Conservation (phyloP, 1,140 invertebrate species). For the Daktulosphaira vitifoliae region DNA sequence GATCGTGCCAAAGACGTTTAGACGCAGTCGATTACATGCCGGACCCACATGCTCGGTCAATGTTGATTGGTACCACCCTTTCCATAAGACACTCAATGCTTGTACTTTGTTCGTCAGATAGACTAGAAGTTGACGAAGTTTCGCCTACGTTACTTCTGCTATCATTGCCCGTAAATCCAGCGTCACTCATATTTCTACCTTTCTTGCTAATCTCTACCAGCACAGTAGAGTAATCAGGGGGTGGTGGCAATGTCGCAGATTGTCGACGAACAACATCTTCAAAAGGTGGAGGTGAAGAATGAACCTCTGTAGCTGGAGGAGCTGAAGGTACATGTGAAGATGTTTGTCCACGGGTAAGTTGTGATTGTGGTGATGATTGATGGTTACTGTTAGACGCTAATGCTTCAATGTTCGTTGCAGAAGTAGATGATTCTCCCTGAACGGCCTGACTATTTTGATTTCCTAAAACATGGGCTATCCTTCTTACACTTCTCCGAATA, state of each 20-base stretch:
- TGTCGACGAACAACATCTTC: constrained; percentile 8
- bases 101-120: constrained; percentile 37
- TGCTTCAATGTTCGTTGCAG: constrained; percentile 37
- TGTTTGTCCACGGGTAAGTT: constrained; percentile 43
- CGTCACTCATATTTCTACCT: constrained; percentile 35
- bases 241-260: constrained; percentile 48
- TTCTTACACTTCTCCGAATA: constrained; percentile 66
- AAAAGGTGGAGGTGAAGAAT: no score
- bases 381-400: constrained; percentile 43
- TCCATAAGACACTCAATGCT: constrained; percentile 50
- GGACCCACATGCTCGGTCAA: constrained; percentile 49
- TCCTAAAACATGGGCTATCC: constrained; percentile 48
- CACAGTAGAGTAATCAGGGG: constrained; percentile 56
- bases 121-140: constrained; percentile 45
- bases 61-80: constrained; percentile 50
- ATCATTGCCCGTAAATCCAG: background rate
- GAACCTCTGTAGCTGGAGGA: constrained; percentile 7
- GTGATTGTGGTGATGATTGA: constrained; percentile 44
- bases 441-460: constrained; percentile 41
- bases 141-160: constrained; percentile 35
- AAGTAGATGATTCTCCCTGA: constrained; percentile 44
- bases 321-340: background rate
- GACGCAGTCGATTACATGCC: no score
- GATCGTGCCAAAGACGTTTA: no score
- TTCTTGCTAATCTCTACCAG: constrained; percentile 52